phyloP scores from a whole-genome alignment of 1,140 invertebrate species.

The Drosophila lacertosa region DNA sequence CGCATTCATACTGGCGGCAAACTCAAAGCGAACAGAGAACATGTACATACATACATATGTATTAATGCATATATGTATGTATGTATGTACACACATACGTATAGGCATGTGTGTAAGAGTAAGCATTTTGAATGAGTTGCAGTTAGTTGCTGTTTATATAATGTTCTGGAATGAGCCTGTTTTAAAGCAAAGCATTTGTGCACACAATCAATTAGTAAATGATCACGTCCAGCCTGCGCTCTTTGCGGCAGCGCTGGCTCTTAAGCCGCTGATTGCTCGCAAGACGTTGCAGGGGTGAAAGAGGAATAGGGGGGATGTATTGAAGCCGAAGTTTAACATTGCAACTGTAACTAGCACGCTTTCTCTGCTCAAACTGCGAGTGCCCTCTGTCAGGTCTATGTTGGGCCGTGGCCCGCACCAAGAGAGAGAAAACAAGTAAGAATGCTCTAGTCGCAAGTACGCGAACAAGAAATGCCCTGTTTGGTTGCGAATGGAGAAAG shows the following conservation, averaged over 20 bases:
- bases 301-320: too few relatives aligned
- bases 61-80: background rate
- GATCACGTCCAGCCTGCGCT: constrained; percentile 15
- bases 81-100: too few relatives aligned
- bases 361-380: constrained; percentile 52
- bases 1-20: background rate
- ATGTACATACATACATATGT: background rate
- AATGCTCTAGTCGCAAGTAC: too few relatives aligned
- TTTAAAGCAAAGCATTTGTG: background rate
- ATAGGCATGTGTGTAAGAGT: background rate
- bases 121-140: constrained; percentile 1
- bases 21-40: background rate
- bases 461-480: too few relatives aligned
- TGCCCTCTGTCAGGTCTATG: constrained; percentile 16
- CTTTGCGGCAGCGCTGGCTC: background rate
- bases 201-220: constrained; percentile 10
- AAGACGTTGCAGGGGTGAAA: too few relatives aligned
- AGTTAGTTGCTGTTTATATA: constrained; percentile 3
- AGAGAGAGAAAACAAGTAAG: constrained; percentile 48
- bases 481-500: too few relatives aligned
- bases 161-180: background rate
- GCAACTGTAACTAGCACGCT: constrained; percentile 75
- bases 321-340: constrained; percentile 45
- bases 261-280: constrained; percentile 27
- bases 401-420: constrained; percentile 6